These are phyloP conservation scores for Octomys mimax DNA, from an alignment of 2,797 vertebrate species.

Conservation along the genomic window DNA sequence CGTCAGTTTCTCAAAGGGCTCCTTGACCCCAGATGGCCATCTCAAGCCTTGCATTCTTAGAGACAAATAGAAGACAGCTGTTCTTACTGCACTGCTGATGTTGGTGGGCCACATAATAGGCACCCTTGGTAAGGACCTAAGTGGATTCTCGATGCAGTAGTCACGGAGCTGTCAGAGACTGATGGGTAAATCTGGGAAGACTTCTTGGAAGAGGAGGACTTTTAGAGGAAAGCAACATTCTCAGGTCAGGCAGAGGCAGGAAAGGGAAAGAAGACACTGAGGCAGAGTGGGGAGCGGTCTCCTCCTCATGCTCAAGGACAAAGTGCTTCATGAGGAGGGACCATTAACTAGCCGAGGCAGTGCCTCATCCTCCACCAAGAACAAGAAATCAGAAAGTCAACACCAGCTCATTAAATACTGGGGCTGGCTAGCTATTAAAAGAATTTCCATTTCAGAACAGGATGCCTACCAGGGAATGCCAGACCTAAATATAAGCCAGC, in stretches of 20 bases:
- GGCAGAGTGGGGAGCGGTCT: neutral
- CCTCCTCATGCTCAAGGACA: neutral
- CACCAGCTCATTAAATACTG: constrained; percentile 77
- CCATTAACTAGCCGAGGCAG: constrained; percentile 26
- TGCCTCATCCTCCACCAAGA: neutral
- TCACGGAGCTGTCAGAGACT: neutral
- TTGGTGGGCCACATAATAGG: neutral
- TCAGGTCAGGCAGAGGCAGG: neutral
- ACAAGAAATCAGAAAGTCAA: constrained; percentile 78
- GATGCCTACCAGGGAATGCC: constrained; percentile 81
- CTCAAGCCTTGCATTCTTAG: neutral
- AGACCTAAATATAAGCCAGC: constrained; percentile 85
- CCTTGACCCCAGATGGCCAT: neutral
- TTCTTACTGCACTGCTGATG: neutral
- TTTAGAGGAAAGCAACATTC: neutral
- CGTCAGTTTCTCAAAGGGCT: constrained; percentile 12
- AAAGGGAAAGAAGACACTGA: neutral
- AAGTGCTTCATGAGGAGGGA: neutral
- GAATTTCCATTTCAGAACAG: constrained; percentile 82
- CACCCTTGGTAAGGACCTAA: neutral
- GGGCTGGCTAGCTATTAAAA: constrained; percentile 81
- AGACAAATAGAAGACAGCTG: neutral
- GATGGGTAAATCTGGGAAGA: constrained; percentile 47
- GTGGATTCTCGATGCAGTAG: neutral
- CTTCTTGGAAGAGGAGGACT: constrained; percentile 67